Evolutionary conservation across 2,113 vertebrate genomes (phyloP).

Genomic region (Odocoileus hemionus): DNA sequence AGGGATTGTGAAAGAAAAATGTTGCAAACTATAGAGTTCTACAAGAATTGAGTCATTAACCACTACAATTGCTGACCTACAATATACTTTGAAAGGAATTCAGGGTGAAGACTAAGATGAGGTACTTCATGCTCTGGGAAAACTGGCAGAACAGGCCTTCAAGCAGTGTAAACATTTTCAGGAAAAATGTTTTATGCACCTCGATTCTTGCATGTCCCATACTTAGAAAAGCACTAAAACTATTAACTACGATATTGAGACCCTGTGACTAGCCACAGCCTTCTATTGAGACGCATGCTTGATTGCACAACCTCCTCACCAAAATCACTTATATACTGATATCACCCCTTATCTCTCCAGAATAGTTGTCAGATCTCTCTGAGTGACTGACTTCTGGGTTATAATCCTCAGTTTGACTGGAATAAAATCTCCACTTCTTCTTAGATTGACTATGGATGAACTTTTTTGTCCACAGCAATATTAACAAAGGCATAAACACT

Average conservation of each 20-base stretch:
- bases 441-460: neutral
- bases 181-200: neutral
- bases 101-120: neutral
- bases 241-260: neutral
- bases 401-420: neutral
- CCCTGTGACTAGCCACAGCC: neutral
- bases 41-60: neutral
- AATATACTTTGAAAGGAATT: neutral
- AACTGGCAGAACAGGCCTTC: neutral
- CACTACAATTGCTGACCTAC: no score
- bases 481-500: constrained; percentile 61
- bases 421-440: neutral
- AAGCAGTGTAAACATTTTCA: neutral
- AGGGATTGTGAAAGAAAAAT: neutral
- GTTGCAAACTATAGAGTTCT: neutral
- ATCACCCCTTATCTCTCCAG: neutral
- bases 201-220: neutral
- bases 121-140: neutral
- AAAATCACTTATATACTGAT: neutral
- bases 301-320: neutral
- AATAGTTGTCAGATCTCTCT: neutral
- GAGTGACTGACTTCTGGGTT: neutral
- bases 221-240: neutral
- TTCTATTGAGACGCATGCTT: neutral
- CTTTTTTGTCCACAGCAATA: neutral